Percentiles rank a stretch among this genome's conserved stretches.
Evolutionary conservation across 2,888 invertebrate species (phyloP).

Genomic region (Eupsilia transversa): DNA sequence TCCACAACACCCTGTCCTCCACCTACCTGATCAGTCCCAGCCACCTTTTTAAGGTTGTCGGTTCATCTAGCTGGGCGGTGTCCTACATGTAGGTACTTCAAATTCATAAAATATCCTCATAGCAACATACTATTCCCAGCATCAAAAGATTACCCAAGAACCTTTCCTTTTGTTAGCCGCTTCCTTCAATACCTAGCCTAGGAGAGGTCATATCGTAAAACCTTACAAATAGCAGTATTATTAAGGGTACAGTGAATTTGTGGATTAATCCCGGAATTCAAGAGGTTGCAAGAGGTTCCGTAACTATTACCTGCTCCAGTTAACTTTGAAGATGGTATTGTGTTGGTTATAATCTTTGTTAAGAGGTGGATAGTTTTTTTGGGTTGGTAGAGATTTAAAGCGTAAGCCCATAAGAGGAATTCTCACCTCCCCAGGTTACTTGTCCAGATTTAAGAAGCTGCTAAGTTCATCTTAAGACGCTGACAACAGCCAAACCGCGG

Average conservation of each 20-base stretch:
- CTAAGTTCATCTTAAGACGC: no score
- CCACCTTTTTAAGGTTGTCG: no score
- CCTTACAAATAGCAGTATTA: slow-evolving; percentile 75
- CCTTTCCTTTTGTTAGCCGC: slow-evolving; percentile 45
- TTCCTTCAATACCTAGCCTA: slow-evolving; percentile 54
- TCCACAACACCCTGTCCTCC: no score
- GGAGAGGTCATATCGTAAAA: slow-evolving; percentile 58
- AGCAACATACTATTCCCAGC: neutral
- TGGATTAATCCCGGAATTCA: slow-evolving; percentile 70
- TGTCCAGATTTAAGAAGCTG: neutral
- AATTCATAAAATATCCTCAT: slow-evolving; percentile 16
- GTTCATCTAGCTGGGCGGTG: no score
- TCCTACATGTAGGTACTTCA: neutral
- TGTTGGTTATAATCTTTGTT: slow-evolving; percentile 38
- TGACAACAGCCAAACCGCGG: no score
- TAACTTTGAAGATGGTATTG: slow-evolving; percentile 69
- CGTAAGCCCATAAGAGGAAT: neutral
- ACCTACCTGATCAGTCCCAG: no score
- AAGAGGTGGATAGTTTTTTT: neutral
- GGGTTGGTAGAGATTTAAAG: neutral
- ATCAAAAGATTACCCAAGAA: slow-evolving; percentile 47
- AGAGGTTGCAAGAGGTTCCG: slow-evolving; percentile 62
- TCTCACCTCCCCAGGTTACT: neutral
- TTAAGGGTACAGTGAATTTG: slow-evolving; percentile 75
- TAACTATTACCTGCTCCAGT: slow-evolving; percentile 74